Evolutionary conservation across 2,888 invertebrate species (phyloP), one percentile per base, ranked within the genome.

Genomic region (Cotesia congregata): DNA sequence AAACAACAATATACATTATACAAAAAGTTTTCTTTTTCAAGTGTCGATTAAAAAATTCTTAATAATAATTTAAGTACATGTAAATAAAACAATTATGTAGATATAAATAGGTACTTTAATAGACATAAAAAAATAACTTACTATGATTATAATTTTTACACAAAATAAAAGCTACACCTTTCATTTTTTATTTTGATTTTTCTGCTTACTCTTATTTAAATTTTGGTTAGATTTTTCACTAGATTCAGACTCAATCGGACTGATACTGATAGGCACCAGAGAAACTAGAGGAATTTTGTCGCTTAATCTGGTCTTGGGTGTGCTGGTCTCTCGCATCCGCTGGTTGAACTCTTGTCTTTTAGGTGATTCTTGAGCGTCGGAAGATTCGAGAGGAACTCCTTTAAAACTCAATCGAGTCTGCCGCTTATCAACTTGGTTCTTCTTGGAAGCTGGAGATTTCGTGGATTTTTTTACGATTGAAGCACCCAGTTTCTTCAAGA

Each of bases 311-410:
- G 12, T 1, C 50, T 50, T 64, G 1, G 79, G 79, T 5, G 79
- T 79, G 20, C 79, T 79, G 5, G 77, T 76, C 17, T 50, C 50
- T 12, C 50, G 50, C 50, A 12, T 50, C 7, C 50, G 50, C 50
- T 50, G 50, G 4, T 50, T 50, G 12, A 50, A 50, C 12, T 50
- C 50, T 50, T 50, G 50, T 50, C 50, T 50, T 4, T 12, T 7
- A 50, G 50, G 50, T 50, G 50, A 50, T 12, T 12, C 12, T 50
- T 12, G 50, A 12, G 50, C 50, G 12, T 50, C 12, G 12, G 50
- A 50, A 12, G 9, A 12, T 12, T 12, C 50, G 4, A 50, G 12
- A 50, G 50, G 30, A 17, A 15, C 39, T 64, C 64, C 72, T 72
- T 67, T 67, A 12, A 5, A 30, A 50, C 38, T 70, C 50, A 12